Conservation (phyloP, 2,888 invertebrate species). For the Aspidiotus rigidus region DNA sequence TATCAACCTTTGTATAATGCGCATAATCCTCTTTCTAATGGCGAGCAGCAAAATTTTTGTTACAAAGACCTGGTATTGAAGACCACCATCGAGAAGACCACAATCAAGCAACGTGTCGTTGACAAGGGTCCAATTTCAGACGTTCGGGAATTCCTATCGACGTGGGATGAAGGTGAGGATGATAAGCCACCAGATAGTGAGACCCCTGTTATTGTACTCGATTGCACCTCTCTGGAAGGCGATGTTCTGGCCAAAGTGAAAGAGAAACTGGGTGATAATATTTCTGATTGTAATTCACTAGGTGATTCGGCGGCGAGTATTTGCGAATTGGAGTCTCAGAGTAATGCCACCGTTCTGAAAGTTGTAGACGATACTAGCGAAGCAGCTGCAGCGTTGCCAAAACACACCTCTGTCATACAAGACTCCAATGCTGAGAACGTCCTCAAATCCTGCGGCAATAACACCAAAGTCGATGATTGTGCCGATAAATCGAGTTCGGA, state of each 20-base stretch:
- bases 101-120: constrained; percentile 6
- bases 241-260: constrained; percentile 36
- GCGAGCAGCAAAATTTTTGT: neutral
- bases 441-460: neutral
- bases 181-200: constrained; percentile 32
- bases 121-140: constrained; percentile 34
- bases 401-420: constrained; percentile 25
- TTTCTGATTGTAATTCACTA: neutral
- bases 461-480: neutral
- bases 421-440: neutral
- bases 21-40: constrained; percentile 1
- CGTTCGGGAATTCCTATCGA: constrained; percentile 36
- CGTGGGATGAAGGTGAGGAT: constrained; percentile 36
- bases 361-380: constrained; percentile 12
- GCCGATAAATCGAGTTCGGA: neutral
- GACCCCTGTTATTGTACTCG: constrained; percentile 35
- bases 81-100: neutral
- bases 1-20: constrained; percentile 13
- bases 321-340: neutral
- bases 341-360: constrained; percentile 12
- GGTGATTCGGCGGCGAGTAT: neutral
- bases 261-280: constrained; percentile 33
- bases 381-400: neutral
- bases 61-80: neutral
- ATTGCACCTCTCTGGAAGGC: constrained; percentile 36